Evolutionary conservation across 2,888 invertebrate species (phyloP), one percentile per base, ranked within the genome.

Genomic region (Xylota sylvarum): DNA sequence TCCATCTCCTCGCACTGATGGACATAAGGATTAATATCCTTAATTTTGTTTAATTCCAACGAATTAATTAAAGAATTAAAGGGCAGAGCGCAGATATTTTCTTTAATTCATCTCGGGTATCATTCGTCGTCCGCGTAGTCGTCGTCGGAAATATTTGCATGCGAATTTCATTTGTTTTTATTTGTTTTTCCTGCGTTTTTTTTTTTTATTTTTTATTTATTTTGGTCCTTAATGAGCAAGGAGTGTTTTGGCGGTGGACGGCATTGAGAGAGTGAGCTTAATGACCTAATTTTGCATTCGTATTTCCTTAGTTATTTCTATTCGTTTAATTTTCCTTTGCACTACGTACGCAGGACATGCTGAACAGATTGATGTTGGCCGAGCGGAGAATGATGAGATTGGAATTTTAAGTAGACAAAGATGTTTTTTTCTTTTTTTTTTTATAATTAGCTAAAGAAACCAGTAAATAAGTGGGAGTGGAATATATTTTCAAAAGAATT

Each of bases 31-130:
- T 86, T 86, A 81, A 82, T 86, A 82, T 86, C 69, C 77, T 86
- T 86, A 73, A 86, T 82, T 82, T 86, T 78, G 82, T 86, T 86
- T 86, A 82, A 82, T 77, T 77, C 65, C 56, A 65, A 35, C 67
- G 67, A 86, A 82, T 86, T 82, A 78, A 86, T 82, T 73, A 73
- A 52, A 73, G 70, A 69, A 65, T 74, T 72, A 81, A 55, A 67
- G 58, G 80, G 23, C 72, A 43, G 50, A 56, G 58, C 58, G 67
- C 60, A 69, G 67, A 58, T 76, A 73, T 55, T 48, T 56, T 35
- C 64, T 46, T 69, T 67, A 56, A 76, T 81, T 77, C 62, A 69
- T 74, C 67, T 65, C 65, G 14, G 37, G 52, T 55, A 56, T 72
- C 64, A 48, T 46, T 70, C 69, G 48, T 70, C 32, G 43, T 5